Evolutionary conservation across 2,113 vertebrate species (phyloP), one percentile per base, ranked within the genome.

Genomic region (Speoplatyrhinus poulsoni): DNA sequence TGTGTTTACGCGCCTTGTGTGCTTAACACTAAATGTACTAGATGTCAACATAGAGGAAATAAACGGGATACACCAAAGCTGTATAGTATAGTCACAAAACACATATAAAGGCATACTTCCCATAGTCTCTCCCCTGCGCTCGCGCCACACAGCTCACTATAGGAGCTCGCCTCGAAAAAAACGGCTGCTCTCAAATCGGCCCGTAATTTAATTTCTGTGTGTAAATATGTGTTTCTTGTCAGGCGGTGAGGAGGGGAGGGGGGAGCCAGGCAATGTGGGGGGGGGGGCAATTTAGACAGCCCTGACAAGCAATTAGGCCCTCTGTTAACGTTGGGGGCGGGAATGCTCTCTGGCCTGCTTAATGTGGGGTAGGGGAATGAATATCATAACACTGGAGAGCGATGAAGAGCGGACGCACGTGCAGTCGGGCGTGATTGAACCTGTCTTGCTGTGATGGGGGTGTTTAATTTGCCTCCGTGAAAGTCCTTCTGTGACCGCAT

Each of bases 141-240:
- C 59, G 58, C 41, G 62, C 50, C n/a, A 36, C 46, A 64, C 74
- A 64, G 77, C 75, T 80, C 75, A 49, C 83, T 79, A 69, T 41
- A 66, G 58, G 49, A 74, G 60, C 58, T 9, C 36, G 65, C 80
- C 71, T 65, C 47, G 9, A 11, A 57, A 11, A 57, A 52, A 60
- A 26, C 74, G 54, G 64, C 65, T 49, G 68, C 71, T 73, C 77
- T 75, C 67, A 81, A 80, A 83, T 79, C 75, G 76, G 62, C 76
- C 26, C 67, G 70, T 91, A 83, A 91, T 90, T 92, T 89, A 67
- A 79, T 84, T 88, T 83, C 73, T 67, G 77, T 71, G 86, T 85
- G 81, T 91, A 88, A 90, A 89, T 90, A 86, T 87, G 81, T 85
- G 85, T 89, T 90, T 89, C 73, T 83, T 89, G 84, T 90, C 26